Base-by-base conservation (phyloP, 2,113 vertebrate species). In the Dicerorhinus sumatrensis region DNA sequence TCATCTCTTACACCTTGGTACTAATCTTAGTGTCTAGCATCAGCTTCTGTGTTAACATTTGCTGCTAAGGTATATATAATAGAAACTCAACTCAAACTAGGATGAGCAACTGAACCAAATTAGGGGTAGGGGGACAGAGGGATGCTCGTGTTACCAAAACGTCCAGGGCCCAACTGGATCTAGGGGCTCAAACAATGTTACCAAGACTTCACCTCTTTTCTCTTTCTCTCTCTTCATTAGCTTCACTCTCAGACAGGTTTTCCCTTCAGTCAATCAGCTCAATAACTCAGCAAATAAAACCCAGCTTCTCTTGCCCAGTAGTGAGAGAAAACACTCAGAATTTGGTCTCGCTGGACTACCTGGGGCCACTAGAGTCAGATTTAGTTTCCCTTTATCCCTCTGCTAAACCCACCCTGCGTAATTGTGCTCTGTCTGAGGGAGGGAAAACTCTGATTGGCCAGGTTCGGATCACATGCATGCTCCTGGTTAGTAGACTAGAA, bases 41-140 rank as follows among this genome's bases (percentile, higher is more conserved):
- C 27, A 33, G 73, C 36, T 72, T 92, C 46, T 69, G 9, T 25
- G 18, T 85, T 89, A 79, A 87, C 11, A 54, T 73, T 69, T 72
- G 8, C 29, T 72, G 7, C 60, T 76, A 42, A 8, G 77, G 13
- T 70, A 67, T 10, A 27, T 77, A 4, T 58, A 94, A 92, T 65
- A 70, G 51, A 89, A 94, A 87, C 27, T 31, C 67, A 51, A 3
- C 14, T 77, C 60, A 48, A 95, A 65, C 3, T 79, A 65, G 5
- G 18, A 79, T 69, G n/a, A 87, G 63, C 36, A n/a, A 42, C 31
- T 36, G 65, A 73, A 48, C 25, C 75, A 89, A 96, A 85, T 16
- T 60, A 72, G 21, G 7, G 29, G 1, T 29, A 67, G 23, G 1
- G 3, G 4, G 4, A 9, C 27, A 1, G 33, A 77, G 36, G 8